phyloP scores from a whole-genome alignment of 2,797 vertebrate genomes.

The Oreochromis mossambicus region DNA sequence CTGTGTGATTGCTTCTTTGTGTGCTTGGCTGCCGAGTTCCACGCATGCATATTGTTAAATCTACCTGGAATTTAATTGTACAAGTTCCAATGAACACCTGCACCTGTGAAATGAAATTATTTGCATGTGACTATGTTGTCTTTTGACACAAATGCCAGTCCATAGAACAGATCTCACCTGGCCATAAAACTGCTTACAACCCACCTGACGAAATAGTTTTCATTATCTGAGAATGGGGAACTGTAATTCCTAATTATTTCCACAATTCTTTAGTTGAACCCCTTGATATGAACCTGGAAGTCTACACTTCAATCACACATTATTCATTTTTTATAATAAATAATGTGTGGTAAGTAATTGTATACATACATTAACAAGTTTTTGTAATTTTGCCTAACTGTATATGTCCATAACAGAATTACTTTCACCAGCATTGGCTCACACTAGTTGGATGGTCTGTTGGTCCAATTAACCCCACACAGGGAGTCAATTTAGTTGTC shows the following conservation, averaged over 20 bases:
- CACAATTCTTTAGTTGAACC: neutral
- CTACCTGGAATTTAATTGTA: neutral
- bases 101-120: neutral
- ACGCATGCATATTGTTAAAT: neutral
- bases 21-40: neutral
- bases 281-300: neutral
- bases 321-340: rapidly evolving
- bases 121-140: neutral
- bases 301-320: neutral
- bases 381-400: neutral
- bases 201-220: neutral
- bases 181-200: neutral
- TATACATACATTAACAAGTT: neutral
- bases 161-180: neutral
- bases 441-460: neutral
- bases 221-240: neutral
- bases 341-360: neutral
- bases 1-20: neutral
- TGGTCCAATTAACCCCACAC: neutral
- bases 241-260: neutral
- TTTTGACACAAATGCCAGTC: neutral
- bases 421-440: neutral
- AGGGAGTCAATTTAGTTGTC: neutral
- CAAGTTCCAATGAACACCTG: neutral
- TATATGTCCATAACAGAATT: neutral